These are phyloP conservation scores for Capitella teleta DNA, from an alignment of 1,140 invertebrate genomes.

Conservation along the genomic window DNA sequence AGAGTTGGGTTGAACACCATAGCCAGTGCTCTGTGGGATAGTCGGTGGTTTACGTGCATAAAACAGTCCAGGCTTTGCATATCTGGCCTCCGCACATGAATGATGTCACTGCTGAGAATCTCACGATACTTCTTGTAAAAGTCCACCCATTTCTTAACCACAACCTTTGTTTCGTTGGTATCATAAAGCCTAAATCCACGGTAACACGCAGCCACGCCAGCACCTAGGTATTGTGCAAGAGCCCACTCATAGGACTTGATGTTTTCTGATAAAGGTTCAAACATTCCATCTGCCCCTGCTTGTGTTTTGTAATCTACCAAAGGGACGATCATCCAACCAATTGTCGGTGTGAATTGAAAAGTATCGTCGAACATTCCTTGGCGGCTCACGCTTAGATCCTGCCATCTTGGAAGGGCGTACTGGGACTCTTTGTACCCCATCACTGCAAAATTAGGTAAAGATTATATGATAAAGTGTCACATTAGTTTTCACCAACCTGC, in stretches of 20 bases:
- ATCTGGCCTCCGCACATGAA: constrained; percentile 6
- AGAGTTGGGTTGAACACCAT: constrained; percentile 9
- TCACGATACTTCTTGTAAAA: constrained; percentile 8
- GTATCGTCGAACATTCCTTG: constrained; percentile 9
- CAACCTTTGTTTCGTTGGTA: background rate
- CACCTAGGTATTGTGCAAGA: constrained; percentile 8
- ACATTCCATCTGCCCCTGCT: background rate
- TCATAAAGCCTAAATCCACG: constrained; percentile 7
- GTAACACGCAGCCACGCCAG: constrained; percentile 9
- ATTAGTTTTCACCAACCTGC: constrained; percentile 5
- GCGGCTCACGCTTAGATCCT: constrained; percentile 5
- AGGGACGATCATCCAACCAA: constrained; percentile 9
- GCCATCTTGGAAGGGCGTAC: constrained; percentile 6
- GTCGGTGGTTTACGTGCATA: constrained; percentile 6
- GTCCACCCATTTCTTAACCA: constrained; percentile 6
- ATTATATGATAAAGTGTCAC: too few relatives aligned
- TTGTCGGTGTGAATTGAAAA: constrained; percentile 1
- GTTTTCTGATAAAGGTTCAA: constrained; percentile 6
- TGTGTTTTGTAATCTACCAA: constrained; percentile 1
- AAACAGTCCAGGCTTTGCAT: constrained; percentile 8
- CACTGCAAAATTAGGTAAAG: too few relatives aligned
- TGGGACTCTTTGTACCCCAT: constrained; percentile 9
- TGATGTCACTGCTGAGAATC: constrained; percentile 5
- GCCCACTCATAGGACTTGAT: constrained; percentile 4
- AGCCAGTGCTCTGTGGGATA: background rate